Conservation (phyloP, 2,113 vertebrate genomes). For the Vulpes lagopus region DNA sequence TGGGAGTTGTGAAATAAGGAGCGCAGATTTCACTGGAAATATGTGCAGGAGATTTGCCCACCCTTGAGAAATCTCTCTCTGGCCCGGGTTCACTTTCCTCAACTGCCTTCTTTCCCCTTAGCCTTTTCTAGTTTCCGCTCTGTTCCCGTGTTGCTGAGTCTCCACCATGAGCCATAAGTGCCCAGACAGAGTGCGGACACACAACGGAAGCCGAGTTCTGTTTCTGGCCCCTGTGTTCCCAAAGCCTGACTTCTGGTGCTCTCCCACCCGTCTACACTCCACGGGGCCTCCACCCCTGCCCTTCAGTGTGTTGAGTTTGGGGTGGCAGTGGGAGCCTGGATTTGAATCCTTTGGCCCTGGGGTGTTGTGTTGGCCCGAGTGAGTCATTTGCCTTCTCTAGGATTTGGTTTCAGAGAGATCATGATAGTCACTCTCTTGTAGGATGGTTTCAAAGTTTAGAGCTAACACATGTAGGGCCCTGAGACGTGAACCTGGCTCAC, state of each 20-base stretch:
- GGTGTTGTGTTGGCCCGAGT: not conserved
- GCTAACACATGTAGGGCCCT: not conserved
- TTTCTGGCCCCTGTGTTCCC: not conserved
- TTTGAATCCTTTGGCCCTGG: not conserved
- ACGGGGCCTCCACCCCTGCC: not conserved
- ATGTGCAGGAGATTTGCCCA: not conserved
- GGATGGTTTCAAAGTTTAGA: not conserved
- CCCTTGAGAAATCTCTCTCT: constrained; percentile 5
- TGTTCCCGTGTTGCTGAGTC: not conserved
- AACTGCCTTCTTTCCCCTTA: not conserved
- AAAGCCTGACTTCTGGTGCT: not conserved
- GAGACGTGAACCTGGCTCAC: not conserved
- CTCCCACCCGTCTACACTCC: not conserved
- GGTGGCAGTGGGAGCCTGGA: not conserved
- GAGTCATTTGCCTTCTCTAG: not conserved
- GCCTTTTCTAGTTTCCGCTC: not conserved
- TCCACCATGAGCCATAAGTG: not conserved
- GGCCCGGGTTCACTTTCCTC: not conserved
- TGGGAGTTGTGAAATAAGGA: constrained; percentile 40
- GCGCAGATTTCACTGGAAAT: constrained; percentile 12
- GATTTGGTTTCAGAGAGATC: not conserved
- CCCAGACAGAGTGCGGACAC: not conserved
- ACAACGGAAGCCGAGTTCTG: not conserved
- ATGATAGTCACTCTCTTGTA: not conserved
- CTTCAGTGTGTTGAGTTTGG: not conserved